A percentile compares a stretch with the other conserved stretches of the same genome.
These are phyloP conservation scores for Sinelater perroti DNA, from an alignment of 2,888 invertebrate genomes.

Conservation along the genomic window DNA sequence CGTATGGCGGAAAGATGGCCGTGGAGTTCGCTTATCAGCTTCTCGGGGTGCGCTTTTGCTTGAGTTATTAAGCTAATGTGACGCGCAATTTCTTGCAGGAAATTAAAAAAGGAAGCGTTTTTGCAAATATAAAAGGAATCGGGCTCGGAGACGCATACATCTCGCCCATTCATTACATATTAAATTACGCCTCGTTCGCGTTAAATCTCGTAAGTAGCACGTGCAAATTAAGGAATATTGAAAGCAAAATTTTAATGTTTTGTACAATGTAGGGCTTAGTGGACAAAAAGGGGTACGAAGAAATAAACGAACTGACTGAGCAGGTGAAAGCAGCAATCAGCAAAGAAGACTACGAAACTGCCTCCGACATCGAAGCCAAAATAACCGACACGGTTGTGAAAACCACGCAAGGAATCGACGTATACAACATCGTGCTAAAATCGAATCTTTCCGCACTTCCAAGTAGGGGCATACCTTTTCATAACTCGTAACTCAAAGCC, in stretches of 20 bases:
- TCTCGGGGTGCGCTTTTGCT: slow-evolving; percentile 64
- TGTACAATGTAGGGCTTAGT: slow-evolving; percentile 21
- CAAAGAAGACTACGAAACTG: slow-evolving; percentile 65
- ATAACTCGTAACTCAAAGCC: not conserved
- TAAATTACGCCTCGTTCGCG: slow-evolving; percentile 48
- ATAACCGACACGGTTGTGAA: slow-evolving; percentile 65
- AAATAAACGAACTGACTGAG: slow-evolving; percentile 49
- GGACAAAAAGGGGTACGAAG: slow-evolving; percentile 44
- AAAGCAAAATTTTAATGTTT: not conserved
- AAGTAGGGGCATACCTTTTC: slow-evolving; percentile 36
- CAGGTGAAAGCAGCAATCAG: slow-evolving; percentile 47
- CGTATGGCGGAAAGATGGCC: slow-evolving; percentile 94
- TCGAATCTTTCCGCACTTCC: slow-evolving; percentile 42
- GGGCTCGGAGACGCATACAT: slow-evolving; percentile 51
- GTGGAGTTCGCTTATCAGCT: slow-evolving; percentile 78
- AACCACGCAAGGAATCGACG: slow-evolving; percentile 74
- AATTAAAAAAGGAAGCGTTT: slow-evolving; percentile 43
- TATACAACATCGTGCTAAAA: slow-evolving; percentile 80
- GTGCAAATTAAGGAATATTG: not conserved
- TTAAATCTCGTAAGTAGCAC: slow-evolving; percentile 45
- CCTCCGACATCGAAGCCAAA: slow-evolving; percentile 71
- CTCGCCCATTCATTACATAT: slow-evolving; percentile 50
- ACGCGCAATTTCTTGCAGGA: slow-evolving; percentile 43
- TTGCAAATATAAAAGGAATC: slow-evolving; percentile 50
- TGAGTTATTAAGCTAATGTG: slow-evolving; percentile 4